Evolutionary conservation across 2,888 invertebrate species (phyloP).

Genomic region (Hypselothyrea guttata): DNA sequence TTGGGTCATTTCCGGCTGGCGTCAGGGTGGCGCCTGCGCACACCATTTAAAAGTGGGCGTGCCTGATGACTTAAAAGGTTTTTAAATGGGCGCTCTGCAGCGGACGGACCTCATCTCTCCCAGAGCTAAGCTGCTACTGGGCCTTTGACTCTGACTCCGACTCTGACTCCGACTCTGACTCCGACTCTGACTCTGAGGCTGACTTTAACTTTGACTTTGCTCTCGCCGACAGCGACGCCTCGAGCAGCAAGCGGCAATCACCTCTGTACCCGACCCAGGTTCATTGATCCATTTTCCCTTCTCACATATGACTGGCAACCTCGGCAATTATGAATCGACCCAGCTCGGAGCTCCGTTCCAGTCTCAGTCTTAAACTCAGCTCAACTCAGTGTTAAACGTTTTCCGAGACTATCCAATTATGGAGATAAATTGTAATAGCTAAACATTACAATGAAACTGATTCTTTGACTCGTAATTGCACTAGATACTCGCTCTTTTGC

Average conservation of each 20-base stretch:
- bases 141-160: no score
- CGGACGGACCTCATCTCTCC: neutral
- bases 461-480: neutral
- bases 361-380: no score
- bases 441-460: neutral
- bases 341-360: neutral
- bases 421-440: neutral
- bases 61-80: slow-evolving; percentile 79
- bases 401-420: slow-evolving; percentile 37
- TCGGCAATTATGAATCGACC: slow-evolving; percentile 36
- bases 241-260: slow-evolving; percentile 33
- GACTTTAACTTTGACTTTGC: slow-evolving; percentile 44
- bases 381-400: slow-evolving; percentile 60
- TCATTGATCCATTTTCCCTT: slow-evolving; percentile 63
- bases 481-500: no score
- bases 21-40: slow-evolving; percentile 77
- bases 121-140: slow-evolving; percentile 26
- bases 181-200: no score
- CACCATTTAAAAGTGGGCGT: slow-evolving; percentile 71
- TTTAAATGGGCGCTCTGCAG: slow-evolving; percentile 65
- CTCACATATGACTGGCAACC: neutral
- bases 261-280: slow-evolving; percentile 34
- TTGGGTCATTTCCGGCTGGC: slow-evolving; percentile 72
- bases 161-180: no score
- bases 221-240: slow-evolving; percentile 70